A percentile compares a stretch with the other conserved stretches of the same genome.
Evolutionary conservation across 2,113 vertebrate genomes (phyloP).

Genomic region (Tragelaphus imberbis): DNA sequence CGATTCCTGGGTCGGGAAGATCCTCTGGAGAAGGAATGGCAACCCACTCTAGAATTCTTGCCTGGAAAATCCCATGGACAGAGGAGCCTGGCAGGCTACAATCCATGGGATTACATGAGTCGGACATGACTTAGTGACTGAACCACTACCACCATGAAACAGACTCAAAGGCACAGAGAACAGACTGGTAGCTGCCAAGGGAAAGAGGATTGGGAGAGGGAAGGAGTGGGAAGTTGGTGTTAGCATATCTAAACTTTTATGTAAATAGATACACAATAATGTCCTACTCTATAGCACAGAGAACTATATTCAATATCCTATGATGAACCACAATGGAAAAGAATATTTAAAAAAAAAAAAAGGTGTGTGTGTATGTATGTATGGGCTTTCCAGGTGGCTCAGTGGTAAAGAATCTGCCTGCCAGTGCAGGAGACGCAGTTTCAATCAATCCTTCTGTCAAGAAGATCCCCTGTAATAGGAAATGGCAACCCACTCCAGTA

Average conservation of each 20-base stretch:
- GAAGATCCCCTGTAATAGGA: neutral
- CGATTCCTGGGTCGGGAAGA: neutral
- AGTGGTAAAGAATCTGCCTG: neutral
- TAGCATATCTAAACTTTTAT: neutral
- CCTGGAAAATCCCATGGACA: neutral
- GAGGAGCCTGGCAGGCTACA: neutral
- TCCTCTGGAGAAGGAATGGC: neutral
- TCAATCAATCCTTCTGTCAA: neutral
- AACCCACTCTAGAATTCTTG: neutral
- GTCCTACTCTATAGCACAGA: neutral
- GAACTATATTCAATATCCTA: neutral
- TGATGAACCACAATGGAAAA: neutral
- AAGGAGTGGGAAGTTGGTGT: neutral
- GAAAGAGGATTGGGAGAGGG: neutral
- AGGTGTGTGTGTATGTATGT: neutral
- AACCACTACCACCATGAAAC: neutral
- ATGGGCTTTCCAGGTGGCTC: neutral
- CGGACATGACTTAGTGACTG: neutral
- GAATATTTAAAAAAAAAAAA: neutral
- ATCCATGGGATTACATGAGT: neutral
- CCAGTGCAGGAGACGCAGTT: neutral
- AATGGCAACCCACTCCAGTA: neutral
- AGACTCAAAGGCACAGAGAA: neutral
- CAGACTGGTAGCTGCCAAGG: neutral
- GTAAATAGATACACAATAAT: neutral